Evolutionary conservation across 2,797 vertebrate species (phyloP).

Genomic region (Leuciscus waleckii): DNA sequence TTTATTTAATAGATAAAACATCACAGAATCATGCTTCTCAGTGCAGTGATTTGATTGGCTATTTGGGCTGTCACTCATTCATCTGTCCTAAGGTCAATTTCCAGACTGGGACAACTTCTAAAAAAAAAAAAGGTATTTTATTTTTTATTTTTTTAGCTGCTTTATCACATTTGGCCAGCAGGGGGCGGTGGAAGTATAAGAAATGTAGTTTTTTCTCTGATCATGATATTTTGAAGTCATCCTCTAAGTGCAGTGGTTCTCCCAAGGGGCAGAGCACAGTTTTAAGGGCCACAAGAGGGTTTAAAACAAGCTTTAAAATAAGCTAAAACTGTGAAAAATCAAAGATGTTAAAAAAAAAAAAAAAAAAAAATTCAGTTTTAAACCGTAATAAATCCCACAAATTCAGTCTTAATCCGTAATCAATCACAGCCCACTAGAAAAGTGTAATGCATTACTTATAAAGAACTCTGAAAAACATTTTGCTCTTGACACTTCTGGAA

Average conservation of each 20-base stretch:
- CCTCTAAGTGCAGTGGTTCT: not conserved
- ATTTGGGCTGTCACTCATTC: not conserved
- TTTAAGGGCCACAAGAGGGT: not conserved
- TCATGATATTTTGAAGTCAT: not conserved
- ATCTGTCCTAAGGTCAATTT: not conserved
- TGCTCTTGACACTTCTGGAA: not conserved
- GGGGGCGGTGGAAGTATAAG: slow-evolving; percentile 66
- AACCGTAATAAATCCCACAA: too few species aligned
- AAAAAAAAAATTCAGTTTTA: not conserved
- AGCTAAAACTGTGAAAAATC: not conserved
- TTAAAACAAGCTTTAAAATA: not conserved
- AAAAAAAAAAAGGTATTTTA: not conserved
- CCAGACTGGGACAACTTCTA: not conserved
- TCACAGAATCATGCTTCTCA: not conserved
- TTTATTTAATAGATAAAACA: not conserved
- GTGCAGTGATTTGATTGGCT: not conserved
- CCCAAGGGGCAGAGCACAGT: not conserved
- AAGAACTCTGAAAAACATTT: not conserved
- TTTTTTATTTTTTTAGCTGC: too few species aligned
- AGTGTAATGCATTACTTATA: not conserved
- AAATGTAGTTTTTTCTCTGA: not conserved
- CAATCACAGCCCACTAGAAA: not conserved
- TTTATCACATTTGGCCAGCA: slow-evolving; percentile 68
- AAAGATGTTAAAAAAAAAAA: not conserved
- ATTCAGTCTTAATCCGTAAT: not conserved